Percentiles rank a stretch among this genome's conserved stretches.
Conservation (phyloP, 2,797 vertebrate genomes). For the Podarcis siculus region DNA sequence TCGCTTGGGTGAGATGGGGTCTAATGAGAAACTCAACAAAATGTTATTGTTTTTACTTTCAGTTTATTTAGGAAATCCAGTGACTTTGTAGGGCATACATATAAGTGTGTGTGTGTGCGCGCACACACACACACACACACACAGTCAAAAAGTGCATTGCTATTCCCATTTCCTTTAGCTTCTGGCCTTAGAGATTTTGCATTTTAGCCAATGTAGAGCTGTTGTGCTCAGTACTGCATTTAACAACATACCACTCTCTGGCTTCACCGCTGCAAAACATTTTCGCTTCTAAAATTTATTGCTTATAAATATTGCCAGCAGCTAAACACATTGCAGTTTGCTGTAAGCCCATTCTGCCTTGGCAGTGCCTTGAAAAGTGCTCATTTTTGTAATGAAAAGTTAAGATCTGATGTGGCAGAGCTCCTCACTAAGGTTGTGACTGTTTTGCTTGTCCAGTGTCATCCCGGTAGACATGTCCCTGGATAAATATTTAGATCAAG, state of each 20-base stretch:
- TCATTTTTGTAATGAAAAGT: constrained; percentile 23
- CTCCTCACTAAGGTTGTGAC: constrained; percentile 42
- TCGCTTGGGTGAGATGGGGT: background rate
- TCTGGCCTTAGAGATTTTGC: background rate
- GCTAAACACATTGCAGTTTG: constrained; percentile 19
- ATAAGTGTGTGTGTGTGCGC: background rate
- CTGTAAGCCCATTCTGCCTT: constrained; percentile 19
- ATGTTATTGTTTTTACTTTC: background rate
- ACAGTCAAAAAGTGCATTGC: background rate
- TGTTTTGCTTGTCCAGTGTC: constrained; percentile 28
- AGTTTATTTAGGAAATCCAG: background rate
- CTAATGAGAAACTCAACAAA: background rate
- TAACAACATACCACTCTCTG: background rate
- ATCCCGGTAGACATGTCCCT: constrained; percentile 20
- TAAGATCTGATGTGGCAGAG: constrained; percentile 46
- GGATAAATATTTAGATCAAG: constrained; percentile 29
- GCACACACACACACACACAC: rapidly evolving
- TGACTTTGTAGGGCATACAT: background rate
- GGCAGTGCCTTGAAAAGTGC: constrained; percentile 36
- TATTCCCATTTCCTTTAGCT: background rate
- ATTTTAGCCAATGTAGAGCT: constrained; percentile 6
- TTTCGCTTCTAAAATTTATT: constrained; percentile 53
- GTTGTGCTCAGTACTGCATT: constrained; percentile 3
- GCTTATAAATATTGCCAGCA: constrained; percentile 55
- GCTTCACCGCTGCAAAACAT: constrained; percentile 53